Evolutionary conservation across 1,140 invertebrate genomes (phyloP), one percentile per base, ranked within the genome.

Genomic region (Andrena cerasifolii): DNA sequence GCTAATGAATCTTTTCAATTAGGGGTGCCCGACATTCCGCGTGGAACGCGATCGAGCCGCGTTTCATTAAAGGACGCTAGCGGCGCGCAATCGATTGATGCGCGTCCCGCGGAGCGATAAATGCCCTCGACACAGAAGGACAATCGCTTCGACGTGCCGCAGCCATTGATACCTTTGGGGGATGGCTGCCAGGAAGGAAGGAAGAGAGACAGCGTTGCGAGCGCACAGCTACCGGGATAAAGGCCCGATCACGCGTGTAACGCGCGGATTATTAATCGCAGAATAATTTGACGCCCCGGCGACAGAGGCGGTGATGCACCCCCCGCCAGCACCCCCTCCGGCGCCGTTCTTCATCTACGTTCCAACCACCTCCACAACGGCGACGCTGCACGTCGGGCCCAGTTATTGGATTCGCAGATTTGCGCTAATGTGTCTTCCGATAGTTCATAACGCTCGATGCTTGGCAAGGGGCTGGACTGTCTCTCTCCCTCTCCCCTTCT

Each of bases 191-290:
- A 78, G 76, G 83, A 84, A 79, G 81, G 85, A 84, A 84, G 83
- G 80, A 81, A 79, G 71, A 74, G 63, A 73, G 70, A 85, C 70
- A 75, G 59, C 68, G 79, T 51, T 43, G 77, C 70, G 56, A 75
- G 75, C 33, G 58, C 47, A 45, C 51, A 61, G 53, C 72, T 26
- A 53, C 36, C 33, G 78, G 77, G 87, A 91, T 89, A 88, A 91
- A 89, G 90, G 87, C 18, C 88, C 88, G 89, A 91, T 91, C 91
- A 90, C 91, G 91, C 90, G 91, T 91, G 90, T 91, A 92, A 92
- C 90, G 86, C 82, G 86, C 82, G 85, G 90, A 92, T 92, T 91
- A 92, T 92, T 91, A 91, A 91, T 92, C 90, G 90, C 82, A 65
- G 89, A 89, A 91, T 91, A 92, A 92, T 92, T 91, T 88, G 86